Evolutionary conservation across 2,113 vertebrate genomes (phyloP).

Genomic region (Eurystomus gularis): DNA sequence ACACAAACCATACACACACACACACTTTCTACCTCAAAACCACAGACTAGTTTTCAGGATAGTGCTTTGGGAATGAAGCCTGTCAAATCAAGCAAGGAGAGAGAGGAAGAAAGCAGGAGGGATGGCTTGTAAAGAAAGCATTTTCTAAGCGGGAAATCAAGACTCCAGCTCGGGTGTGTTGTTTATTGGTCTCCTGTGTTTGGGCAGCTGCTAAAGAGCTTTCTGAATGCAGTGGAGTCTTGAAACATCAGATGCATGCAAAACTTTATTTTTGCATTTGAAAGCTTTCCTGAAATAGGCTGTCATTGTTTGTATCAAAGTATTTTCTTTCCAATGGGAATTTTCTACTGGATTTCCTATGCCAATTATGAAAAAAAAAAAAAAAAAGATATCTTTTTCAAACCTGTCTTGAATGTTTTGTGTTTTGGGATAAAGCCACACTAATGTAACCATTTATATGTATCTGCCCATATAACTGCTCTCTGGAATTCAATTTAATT

Average conservation of each 20-base stretch:
- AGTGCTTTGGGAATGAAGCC: background rate
- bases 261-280: background rate
- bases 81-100: background rate
- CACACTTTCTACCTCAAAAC: background rate
- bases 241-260: background rate
- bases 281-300: background rate
- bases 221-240: background rate
- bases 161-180: background rate
- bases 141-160: background rate
- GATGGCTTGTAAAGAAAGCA: background rate
- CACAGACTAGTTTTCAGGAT: background rate
- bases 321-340: background rate
- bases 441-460: background rate
- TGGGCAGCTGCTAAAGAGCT: background rate
- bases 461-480: background rate
- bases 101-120: background rate
- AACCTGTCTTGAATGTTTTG: background rate
- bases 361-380: background rate
- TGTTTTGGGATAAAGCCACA: background rate
- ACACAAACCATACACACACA: background rate
- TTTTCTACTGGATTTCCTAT: background rate
- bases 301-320: background rate
- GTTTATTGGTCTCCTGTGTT: background rate
- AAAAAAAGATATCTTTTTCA: background rate
- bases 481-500: conserved; percentile 15